These are phyloP conservation scores for Drosophila littoralis DNA, from an alignment of 1,140 invertebrate genomes.

Conservation along the genomic window DNA sequence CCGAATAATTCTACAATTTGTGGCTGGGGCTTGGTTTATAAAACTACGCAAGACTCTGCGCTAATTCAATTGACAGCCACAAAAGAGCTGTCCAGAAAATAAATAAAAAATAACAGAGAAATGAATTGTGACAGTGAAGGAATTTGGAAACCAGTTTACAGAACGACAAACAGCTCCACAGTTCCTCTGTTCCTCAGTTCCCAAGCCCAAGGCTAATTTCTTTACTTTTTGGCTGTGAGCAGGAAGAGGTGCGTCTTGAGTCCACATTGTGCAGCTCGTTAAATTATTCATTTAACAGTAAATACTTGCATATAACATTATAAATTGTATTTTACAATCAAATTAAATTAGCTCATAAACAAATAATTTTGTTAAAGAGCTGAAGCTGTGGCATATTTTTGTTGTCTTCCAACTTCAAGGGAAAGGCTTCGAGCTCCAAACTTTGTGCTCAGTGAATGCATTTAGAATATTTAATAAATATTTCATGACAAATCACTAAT, in stretches of 20 bases:
- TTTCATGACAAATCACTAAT: not conserved
- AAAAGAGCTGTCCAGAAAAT: constrained; percentile 32
- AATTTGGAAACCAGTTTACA: constrained; percentile 40
- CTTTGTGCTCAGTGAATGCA: too few species aligned
- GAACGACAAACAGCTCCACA: not conserved
- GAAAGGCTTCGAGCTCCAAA: too few species aligned
- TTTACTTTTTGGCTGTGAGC: constrained; percentile 1
- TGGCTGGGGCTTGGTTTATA: constrained; percentile 13
- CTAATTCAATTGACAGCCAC: constrained; percentile 77
- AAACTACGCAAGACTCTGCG: constrained; percentile 46
- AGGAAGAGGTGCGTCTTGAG: constrained; percentile 62
- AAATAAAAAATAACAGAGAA: constrained; percentile 47
- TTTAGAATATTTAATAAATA: not conserved
- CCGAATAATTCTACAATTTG: constrained; percentile 49
- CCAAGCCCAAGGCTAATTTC: constrained; percentile 7
- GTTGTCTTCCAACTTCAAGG: not conserved
- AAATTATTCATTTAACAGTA: constrained; percentile 67
- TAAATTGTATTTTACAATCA: too few species aligned
- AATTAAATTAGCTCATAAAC: too few species aligned
- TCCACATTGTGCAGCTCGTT: constrained; percentile 41
- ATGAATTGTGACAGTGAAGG: constrained; percentile 46
- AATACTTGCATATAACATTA: constrained; percentile 21
- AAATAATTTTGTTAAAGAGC: too few species aligned
- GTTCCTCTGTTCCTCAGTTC: constrained; percentile 19
- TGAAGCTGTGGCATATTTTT: not conserved